phyloP scores from a whole-genome alignment of 2,888 invertebrate genomes.

The Cephus nigrinus region DNA sequence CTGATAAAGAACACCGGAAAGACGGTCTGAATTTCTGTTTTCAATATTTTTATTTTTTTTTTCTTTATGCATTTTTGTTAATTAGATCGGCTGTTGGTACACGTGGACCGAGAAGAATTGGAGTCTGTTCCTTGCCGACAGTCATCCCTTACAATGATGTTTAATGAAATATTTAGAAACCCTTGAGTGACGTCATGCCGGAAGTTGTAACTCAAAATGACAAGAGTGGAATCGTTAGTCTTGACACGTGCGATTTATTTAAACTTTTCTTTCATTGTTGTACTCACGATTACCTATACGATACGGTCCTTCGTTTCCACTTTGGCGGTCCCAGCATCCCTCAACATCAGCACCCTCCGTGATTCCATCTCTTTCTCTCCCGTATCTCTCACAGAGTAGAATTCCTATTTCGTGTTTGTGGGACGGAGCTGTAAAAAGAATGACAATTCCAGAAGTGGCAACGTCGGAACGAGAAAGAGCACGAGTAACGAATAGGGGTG shows the following conservation, averaged over 20 bases:
- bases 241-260: slow-evolving; percentile 44
- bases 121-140: neutral
- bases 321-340: neutral
- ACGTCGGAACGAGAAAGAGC: slow-evolving; percentile 17
- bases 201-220: neutral
- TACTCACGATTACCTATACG: slow-evolving; percentile 35
- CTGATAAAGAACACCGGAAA: neutral
- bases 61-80: neutral
- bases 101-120: neutral
- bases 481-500: slow-evolving; percentile 14
- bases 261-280: slow-evolving; percentile 49
- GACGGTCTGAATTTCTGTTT: neutral
- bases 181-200: neutral
- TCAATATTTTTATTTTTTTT: neutral
- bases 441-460: slow-evolving; percentile 41
- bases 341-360: neutral
- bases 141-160: neutral
- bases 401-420: slow-evolving; percentile 6
- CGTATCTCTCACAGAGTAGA: neutral
- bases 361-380: neutral
- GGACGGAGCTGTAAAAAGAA: slow-evolving; percentile 41
- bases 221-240: slow-evolving; percentile 15
- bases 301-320: neutral
- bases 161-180: neutral
- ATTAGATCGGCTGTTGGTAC: neutral